These are phyloP conservation scores for Leptopilina drosophilae DNA, from an alignment of 2,888 invertebrate species.

Conservation along the genomic window DNA sequence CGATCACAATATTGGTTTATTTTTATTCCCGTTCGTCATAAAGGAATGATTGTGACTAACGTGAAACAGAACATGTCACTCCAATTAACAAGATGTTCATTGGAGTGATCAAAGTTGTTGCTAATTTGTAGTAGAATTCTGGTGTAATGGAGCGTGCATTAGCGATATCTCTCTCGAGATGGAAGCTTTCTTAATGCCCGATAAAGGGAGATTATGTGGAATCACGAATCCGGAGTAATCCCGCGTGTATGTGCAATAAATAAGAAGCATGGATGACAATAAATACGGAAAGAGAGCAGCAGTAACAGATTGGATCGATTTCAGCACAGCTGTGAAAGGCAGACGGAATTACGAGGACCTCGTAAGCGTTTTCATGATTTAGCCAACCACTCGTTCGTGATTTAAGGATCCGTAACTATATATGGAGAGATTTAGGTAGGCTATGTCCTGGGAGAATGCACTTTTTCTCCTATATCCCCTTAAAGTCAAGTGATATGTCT, in stretches of 20 bases:
- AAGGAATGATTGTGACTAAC: too few relatives aligned
- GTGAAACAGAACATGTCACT: too few relatives aligned
- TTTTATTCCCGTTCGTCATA: too few relatives aligned
- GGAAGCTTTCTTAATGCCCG: conserved; percentile 51
- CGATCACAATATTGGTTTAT: too few relatives aligned
- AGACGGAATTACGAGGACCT: conserved; percentile 33
- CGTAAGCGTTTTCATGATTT: conserved; percentile 43
- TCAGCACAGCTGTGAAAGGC: conserved; percentile 10
- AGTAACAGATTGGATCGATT: conserved; percentile 21
- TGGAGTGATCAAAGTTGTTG: conserved; percentile 61
- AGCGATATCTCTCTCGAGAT: conserved; percentile 42
- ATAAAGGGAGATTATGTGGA: conserved; percentile 55
- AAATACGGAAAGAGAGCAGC: conserved; percentile 52
- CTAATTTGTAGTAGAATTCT: conserved; percentile 32
- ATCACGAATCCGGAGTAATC: conserved; percentile 52
- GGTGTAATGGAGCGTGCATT: conserved; percentile 52
- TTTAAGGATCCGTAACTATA: conserved; percentile 28
- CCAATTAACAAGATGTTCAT: conserved; percentile 56
- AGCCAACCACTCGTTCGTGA: conserved; percentile 31
- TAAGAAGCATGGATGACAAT: conserved; percentile 53
- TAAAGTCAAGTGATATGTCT: conserved; percentile 34
- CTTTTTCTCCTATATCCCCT: conserved; percentile 44
- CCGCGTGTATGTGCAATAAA: conserved; percentile 52
- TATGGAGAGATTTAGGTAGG: conserved; percentile 29
- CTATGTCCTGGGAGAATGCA: conserved; percentile 27